Base-by-base conservation (phyloP, 2,888 invertebrate genomes). In the Synergus japonicus region DNA sequence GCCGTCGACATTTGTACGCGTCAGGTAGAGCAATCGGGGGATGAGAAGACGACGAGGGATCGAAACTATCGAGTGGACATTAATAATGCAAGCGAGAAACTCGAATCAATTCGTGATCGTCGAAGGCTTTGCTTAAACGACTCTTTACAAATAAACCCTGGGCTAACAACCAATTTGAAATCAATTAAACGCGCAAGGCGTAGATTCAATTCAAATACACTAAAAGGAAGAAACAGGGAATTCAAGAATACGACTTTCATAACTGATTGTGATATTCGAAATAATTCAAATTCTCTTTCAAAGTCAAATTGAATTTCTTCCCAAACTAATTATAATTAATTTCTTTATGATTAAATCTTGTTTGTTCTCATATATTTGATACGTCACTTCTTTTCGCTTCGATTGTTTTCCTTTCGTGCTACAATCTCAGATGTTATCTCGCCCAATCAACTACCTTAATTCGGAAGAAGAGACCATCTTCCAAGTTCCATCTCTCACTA, bases 61-160 rank as follows among this genome's bases (percentile, higher is more conserved):
- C 78, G 86, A 86, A 89, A 89, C 89, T 91, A 91, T 91, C 90
- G 90, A 88, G 85, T 85, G 86, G 84, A 88, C 90, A 91, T 91
- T 90, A 90, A 90, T 91, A 91, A 91, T 89, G 87, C 88, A 88
- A 88, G 83, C 80, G 81, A 80, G 80, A 76, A 79, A 78, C 80
- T 80, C 78, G 77, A 83, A 82, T 76, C 79, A 67, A 76, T 64
- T 79, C 37, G 44, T 46, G 79, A 76, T 58, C 82, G 80, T 83
- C 82, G 81, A 78, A 79, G 76, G 81, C 79, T 77, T 77, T 79
- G 73, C 77, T 76, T 79, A 76, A 79, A 60, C 79, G 79, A 81
- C 81, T 82, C 83, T 82, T 83, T 79, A 82, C 78, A 84, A 84
- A 84, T 82, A 79, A 83, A 78, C 22, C 58, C 46, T 65, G 60